Percentiles rank a stretch among this genome's conserved stretches.
Conservation (phyloP, 92 coral and sea anemone genomes). For the Diadumene lineata region DNA sequence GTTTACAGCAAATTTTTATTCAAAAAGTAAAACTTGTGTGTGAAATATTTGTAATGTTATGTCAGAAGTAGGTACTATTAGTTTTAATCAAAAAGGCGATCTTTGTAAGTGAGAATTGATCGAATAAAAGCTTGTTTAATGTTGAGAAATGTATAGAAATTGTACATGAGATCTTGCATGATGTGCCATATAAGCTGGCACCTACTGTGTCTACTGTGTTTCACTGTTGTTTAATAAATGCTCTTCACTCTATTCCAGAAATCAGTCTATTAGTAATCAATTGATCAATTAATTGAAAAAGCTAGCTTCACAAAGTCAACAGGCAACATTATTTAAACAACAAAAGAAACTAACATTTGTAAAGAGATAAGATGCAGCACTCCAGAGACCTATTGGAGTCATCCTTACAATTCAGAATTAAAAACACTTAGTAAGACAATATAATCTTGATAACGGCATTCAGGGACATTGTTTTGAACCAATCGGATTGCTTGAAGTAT, state of each 20-base stretch:
- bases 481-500: not conserved
- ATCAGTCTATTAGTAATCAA: constrained; percentile 11
- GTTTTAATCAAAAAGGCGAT: too few relatives aligned
- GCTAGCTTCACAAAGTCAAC: constrained; percentile 35
- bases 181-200: not conserved
- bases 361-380: constrained; percentile 4
- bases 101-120: too few relatives aligned
- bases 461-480: not conserved
- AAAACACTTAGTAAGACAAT: not conserved
- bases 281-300: constrained; percentile 29
- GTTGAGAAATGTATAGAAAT: too few relatives aligned
- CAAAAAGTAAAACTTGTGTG: too few relatives aligned
- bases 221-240: constrained; percentile 11
- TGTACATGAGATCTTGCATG: not conserved
- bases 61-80: too few relatives aligned
- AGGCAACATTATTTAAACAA: not conserved
- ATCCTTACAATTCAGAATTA: not conserved
- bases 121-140: too few relatives aligned
- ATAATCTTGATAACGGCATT: not conserved
- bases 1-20: too few relatives aligned
- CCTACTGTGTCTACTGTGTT: not conserved
- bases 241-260: not conserved
- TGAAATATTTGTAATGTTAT: too few relatives aligned
- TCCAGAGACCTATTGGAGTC: constrained; percentile 24
- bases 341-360: constrained; percentile 19